Conservation (phyloP, 2,113 vertebrate species). For the Xiphophorus couchianus region DNA sequence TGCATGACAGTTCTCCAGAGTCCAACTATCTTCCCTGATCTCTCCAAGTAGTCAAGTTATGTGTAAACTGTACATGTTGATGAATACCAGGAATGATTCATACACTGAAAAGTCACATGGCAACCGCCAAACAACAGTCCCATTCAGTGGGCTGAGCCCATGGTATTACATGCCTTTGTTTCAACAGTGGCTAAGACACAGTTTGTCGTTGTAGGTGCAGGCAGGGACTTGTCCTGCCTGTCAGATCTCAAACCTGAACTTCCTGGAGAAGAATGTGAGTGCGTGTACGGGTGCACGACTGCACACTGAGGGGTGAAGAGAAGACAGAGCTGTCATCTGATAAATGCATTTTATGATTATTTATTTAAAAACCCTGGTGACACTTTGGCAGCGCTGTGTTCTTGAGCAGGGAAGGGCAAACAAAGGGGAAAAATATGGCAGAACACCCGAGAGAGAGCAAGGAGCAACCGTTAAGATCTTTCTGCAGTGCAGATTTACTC, state of each 20-base stretch:
- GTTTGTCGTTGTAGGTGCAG: conserved; percentile 53
- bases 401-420: conserved; percentile 30
- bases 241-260: conserved; percentile 58
- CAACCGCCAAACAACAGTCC: conserved; percentile 62
- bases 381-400: conserved; percentile 53
- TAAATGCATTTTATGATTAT: conserved; percentile 68
- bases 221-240: conserved; percentile 70
- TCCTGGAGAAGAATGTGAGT: conserved; percentile 35
- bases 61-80: conserved; percentile 22
- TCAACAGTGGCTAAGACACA: conserved; percentile 51
- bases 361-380: conserved; percentile 70
- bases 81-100: conserved; percentile 47
- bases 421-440: neutral
- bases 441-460: conserved; percentile 13
- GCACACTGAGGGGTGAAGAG: neutral
- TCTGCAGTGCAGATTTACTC: conserved; percentile 16
- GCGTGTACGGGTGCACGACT: conserved; percentile 7
- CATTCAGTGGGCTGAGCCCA: conserved; percentile 57
- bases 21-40: conserved; percentile 14
- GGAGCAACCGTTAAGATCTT: conserved; percentile 28
- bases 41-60: conserved; percentile 19
- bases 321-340: conserved; percentile 53
- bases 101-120: conserved; percentile 43
- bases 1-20: conserved; percentile 10
- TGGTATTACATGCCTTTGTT: conserved; percentile 64